Conservation (phyloP, 2,888 invertebrate genomes). For the Drosophila tripunctata region DNA sequence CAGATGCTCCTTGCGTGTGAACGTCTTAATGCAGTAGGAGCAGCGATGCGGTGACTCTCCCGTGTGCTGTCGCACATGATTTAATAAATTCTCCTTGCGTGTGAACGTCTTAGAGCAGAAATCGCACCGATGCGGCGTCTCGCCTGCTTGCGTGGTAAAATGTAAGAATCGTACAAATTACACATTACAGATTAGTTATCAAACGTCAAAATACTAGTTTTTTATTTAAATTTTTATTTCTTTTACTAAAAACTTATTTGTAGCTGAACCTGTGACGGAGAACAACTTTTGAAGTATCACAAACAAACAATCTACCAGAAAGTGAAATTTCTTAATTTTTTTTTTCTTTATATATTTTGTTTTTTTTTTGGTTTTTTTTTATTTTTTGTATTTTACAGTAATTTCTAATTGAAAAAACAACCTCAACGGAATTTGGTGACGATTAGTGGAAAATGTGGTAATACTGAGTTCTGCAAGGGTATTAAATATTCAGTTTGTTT, state of each 20-base stretch:
- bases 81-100: constrained; percentile 93
- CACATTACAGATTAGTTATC: constrained; percentile 86
- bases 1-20: constrained; percentile 94
- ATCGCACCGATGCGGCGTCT: constrained; percentile 93
- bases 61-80: constrained; percentile 92
- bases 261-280: too few relatives aligned
- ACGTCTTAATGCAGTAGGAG: constrained; percentile 93
- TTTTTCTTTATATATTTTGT: too few relatives aligned
- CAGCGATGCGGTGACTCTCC: constrained; percentile 94
- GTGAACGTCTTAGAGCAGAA: constrained; percentile 95
- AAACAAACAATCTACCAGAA: neutral
- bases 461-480: neutral
- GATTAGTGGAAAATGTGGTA: too few relatives aligned
- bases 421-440: too few relatives aligned
- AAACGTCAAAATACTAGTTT: constrained; percentile 18
- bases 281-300: too few relatives aligned
- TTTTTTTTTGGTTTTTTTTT: too few relatives aligned
- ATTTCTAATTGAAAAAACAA: too few relatives aligned
- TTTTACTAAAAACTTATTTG: too few relatives aligned
- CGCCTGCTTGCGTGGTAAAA: constrained; percentile 84
- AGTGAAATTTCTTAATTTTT: too few relatives aligned
- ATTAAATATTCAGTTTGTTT: neutral
- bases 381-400: too few relatives aligned
- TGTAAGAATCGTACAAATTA: constrained; percentile 27
- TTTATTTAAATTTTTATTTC: neutral